These are phyloP conservation scores for Penaeus chinensis DNA, from an alignment of 1,140 invertebrate species.

Conservation along the genomic window DNA sequence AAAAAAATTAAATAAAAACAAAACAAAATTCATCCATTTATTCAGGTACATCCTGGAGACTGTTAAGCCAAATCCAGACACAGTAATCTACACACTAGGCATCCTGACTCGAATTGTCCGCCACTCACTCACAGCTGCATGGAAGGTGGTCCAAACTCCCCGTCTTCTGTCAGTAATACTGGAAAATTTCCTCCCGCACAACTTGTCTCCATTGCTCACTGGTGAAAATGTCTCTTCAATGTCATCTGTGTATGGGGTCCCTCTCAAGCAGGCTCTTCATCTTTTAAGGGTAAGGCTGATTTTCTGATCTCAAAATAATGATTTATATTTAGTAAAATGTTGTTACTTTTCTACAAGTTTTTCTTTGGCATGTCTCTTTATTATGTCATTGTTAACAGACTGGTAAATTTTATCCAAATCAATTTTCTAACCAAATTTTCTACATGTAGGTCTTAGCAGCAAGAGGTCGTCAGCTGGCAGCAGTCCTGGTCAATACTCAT, in stretches of 20 bases:
- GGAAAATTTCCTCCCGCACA: conserved; percentile 57
- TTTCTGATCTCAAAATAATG: background rate
- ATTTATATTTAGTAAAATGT: background rate
- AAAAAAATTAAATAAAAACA: background rate
- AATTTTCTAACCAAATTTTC: background rate
- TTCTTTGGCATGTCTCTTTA: no score
- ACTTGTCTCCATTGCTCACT: conserved; percentile 49
- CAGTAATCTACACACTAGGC: conserved; percentile 50
- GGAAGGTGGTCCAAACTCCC: conserved; percentile 39
- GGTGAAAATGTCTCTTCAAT: conserved; percentile 45
- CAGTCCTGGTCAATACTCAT: conserved; percentile 48
- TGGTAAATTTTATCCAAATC: background rate
- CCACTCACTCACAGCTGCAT: conserved; percentile 60
- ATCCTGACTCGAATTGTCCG: conserved; percentile 49
- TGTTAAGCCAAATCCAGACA: conserved; percentile 43
- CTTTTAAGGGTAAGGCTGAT: conserved; percentile 46
- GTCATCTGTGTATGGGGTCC: conserved; percentile 58
- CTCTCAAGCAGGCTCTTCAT: conserved; percentile 54
- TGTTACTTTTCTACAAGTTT: no score
- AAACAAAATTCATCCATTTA: background rate
- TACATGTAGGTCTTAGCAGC: conserved; percentile 38
- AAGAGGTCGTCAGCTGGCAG: conserved; percentile 52
- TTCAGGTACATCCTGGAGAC: conserved; percentile 59
- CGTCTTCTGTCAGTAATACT: conserved; percentile 43
- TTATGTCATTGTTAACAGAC: background rate